Evolutionary conservation across 2,888 invertebrate genomes (phyloP).

Genomic region (Eledona agricola): DNA sequence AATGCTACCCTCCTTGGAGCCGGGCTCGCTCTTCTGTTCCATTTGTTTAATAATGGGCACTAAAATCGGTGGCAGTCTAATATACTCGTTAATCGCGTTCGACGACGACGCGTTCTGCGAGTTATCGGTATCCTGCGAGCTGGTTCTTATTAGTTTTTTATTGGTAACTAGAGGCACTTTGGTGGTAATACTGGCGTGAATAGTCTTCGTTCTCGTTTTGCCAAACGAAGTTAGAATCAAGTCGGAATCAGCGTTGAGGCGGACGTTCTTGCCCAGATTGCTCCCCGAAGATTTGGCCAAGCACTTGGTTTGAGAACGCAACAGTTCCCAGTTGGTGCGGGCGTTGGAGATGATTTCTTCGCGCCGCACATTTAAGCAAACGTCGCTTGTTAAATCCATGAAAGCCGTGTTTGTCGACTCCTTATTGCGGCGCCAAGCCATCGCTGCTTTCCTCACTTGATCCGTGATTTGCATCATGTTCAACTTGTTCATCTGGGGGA

Average conservation of each 20-base stretch:
- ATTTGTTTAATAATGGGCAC: slow-evolving; percentile 74
- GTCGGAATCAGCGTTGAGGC: slow-evolving; percentile 60
- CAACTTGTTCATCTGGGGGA: slow-evolving; percentile 76
- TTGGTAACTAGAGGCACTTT: slow-evolving; percentile 60
- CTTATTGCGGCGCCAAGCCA: slow-evolving; percentile 82
- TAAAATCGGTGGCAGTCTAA: slow-evolving; percentile 76
- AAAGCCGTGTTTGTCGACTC: slow-evolving; percentile 76
- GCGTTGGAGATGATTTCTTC: slow-evolving; percentile 88
- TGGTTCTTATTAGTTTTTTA: slow-evolving; percentile 62
- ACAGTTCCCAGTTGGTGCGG: slow-evolving; percentile 85
- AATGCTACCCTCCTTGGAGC: slow-evolving; percentile 41
- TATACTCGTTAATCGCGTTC: slow-evolving; percentile 65
- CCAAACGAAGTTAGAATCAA: slow-evolving; percentile 61
- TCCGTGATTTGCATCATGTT: slow-evolving; percentile 84
- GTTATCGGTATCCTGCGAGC: slow-evolving; percentile 70
- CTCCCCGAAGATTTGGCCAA: slow-evolving; percentile 56
- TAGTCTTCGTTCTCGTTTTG: slow-evolving; percentile 57
- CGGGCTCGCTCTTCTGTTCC: slow-evolving; percentile 57
- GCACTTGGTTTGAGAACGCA: slow-evolving; percentile 73
- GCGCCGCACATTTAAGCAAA: slow-evolving; percentile 69
- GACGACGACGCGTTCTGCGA: slow-evolving; percentile 70
- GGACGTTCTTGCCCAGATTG: slow-evolving; percentile 49
- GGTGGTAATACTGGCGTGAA: slow-evolving; percentile 39
- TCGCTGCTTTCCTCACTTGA: slow-evolving; percentile 79
- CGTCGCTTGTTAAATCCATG: slow-evolving; percentile 70